These are phyloP conservation scores for Diuraphis noxia DNA, from an alignment of 1,140 invertebrate genomes.

Conservation along the genomic window DNA sequence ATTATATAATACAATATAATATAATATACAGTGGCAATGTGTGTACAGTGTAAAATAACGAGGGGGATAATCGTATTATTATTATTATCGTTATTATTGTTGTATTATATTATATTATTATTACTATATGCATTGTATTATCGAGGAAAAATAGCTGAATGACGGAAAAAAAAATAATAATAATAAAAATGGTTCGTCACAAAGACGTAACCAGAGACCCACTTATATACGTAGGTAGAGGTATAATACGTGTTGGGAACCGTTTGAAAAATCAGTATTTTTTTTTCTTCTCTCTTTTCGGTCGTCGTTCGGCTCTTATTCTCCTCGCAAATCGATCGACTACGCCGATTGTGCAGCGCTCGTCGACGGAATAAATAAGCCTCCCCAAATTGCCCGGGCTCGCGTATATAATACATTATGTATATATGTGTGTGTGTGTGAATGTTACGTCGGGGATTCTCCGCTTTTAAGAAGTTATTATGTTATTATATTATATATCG, in stretches of 20 bases:
- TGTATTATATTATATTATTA: slow-evolving; percentile 3
- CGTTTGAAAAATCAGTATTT: slow-evolving; percentile 37
- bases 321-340: slow-evolving; percentile 41
- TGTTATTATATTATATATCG: slow-evolving; percentile 30
- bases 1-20: slow-evolving; percentile 1
- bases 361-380: slow-evolving; percentile 34
- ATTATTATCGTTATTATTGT: slow-evolving; percentile 12
- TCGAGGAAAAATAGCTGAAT: slow-evolving; percentile 28
- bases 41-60: slow-evolving; percentile 28
- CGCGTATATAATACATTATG: neutral
- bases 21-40: neutral
- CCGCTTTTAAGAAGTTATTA: slow-evolving; percentile 6
- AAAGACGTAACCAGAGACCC: slow-evolving; percentile 51
- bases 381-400: slow-evolving; percentile 16
- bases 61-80: slow-evolving; percentile 29
- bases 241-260: slow-evolving; percentile 33
- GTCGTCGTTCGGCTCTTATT: neutral
- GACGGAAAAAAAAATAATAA: slow-evolving; percentile 12
- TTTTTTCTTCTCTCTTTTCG: neutral
- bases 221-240: slow-evolving; percentile 1
- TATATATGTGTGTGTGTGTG: neutral
- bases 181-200: slow-evolving; percentile 18
- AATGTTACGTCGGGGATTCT: slow-evolving; percentile 21
- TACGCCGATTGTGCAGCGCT: slow-evolving; percentile 10
- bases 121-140: slow-evolving; percentile 17